Percentiles rank a stretch among this genome's conserved stretches.
phyloP scores from a whole-genome alignment of 2,113 vertebrate genomes.

The Engystomops pustulosus region DNA sequence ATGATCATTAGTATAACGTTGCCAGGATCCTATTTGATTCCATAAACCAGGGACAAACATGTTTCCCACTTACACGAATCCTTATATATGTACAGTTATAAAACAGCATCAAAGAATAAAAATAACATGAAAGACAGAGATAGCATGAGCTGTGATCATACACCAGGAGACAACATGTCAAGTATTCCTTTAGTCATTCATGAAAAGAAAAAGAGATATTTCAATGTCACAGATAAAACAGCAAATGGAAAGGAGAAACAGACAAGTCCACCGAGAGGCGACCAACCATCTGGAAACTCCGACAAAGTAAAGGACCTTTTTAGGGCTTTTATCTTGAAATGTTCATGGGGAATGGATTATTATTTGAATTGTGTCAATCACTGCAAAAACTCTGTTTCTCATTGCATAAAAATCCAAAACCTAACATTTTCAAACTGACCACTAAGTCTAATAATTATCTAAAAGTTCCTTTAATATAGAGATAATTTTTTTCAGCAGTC shows the following conservation, averaged over 20 bases:
- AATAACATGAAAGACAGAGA: neutral
- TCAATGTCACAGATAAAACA: constrained; percentile 31
- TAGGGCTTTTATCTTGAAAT: constrained; percentile 7
- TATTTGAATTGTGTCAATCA: no score
- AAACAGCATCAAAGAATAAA: neutral
- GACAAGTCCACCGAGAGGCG: constrained; percentile 17
- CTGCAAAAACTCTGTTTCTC: no score
- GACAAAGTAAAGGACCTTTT: neutral
- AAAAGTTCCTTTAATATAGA: no score
- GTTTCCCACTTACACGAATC: neutral
- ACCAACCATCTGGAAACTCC: neutral
- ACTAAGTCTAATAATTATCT: no score
- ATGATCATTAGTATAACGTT: no score
- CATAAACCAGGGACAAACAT: no score
- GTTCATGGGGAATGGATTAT: neutral
- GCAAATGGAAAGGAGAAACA: neutral
- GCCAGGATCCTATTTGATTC: no score
- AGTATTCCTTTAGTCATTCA: constrained; percentile 27
- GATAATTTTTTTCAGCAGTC: no score
- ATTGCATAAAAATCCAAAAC: no score
- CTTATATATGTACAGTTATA: neutral
- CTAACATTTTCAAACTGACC: no score
- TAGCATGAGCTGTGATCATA: neutral
- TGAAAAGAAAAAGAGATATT: constrained; percentile 31
- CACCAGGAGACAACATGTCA: constrained; percentile 26